Evolutionary conservation across 2,888 invertebrate species (phyloP).

Genomic region (Dexiosoma caninum): DNA sequence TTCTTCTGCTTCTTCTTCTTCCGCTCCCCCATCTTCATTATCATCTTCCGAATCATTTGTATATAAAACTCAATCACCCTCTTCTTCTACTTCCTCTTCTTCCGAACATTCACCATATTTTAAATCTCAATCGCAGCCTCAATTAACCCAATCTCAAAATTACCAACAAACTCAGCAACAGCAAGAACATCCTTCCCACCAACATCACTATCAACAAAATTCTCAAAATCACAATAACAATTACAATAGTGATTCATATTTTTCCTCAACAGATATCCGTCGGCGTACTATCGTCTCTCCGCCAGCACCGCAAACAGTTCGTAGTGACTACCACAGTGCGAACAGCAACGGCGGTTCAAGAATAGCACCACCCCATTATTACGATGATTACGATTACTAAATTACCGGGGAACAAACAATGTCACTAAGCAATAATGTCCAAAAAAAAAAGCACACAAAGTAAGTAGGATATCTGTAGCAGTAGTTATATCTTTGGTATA

Average conservation of each 20-base stretch:
- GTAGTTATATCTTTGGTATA: too few species aligned
- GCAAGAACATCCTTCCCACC: constrained; percentile 63
- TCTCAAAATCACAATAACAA: constrained; percentile 63
- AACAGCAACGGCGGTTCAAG: constrained; percentile 64
- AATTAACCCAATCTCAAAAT: constrained; percentile 63
- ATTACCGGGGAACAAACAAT: constrained; percentile 13
- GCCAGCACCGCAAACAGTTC: constrained; percentile 70
- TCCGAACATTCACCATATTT: constrained; percentile 60
- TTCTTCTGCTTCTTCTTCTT: constrained; percentile 47
- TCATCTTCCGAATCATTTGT: constrained; percentile 70
- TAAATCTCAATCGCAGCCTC: constrained; percentile 59
- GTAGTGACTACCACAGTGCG: constrained; percentile 71
- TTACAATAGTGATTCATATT: constrained; percentile 76
- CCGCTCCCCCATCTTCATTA: constrained; percentile 47
- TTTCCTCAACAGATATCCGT: constrained; percentile 77
- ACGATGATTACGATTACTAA: constrained; percentile 75
- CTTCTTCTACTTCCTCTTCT: constrained; percentile 40
- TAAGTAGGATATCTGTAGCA: too few species aligned
- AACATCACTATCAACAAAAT: constrained; percentile 62
- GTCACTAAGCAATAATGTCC: constrained; percentile 47
- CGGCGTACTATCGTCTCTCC: constrained; percentile 72
- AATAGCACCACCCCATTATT: constrained; percentile 72
- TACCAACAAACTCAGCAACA: constrained; percentile 65
- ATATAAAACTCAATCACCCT: constrained; percentile 66
- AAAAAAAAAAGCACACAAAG: constrained; percentile 36